Evolutionary conservation across 2,113 vertebrate species (phyloP), one percentile per base, ranked within the genome.

Genomic region (Falco punctatus): DNA sequence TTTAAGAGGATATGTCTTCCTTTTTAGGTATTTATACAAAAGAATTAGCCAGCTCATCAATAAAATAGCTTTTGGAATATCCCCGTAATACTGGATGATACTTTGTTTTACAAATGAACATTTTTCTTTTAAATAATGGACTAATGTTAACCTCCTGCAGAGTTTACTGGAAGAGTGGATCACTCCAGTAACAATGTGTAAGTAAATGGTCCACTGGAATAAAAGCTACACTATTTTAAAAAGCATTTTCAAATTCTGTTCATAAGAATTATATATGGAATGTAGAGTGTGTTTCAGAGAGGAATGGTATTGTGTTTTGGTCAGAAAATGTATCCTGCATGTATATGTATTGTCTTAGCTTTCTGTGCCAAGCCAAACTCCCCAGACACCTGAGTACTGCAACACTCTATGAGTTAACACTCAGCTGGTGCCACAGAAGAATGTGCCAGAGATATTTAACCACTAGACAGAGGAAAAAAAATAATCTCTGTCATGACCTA

Each of bases 391-490:
- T 49, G 24, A 78, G 24, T 86, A 59, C 51, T 55, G 51, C 73
- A 93, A 55, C 61, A 42, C 13, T 67, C 8, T 33, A 3, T 44
- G 72, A 87, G 62, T 75, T 93, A 95, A 89, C n/a, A 69, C 66
- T 72, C 77, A 79, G 11, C 28, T 70, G 33, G 15, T 85, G 54
- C 58, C 66, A 82, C 57, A 79, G 65, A 90, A 92, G 21, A 88
- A 92, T 64, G 40, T 84, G 38, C 40, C 55, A 58, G 79, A 90
- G 35, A 62, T 88, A 79, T 64, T 95, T 90, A 96, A 90, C 75
- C 10, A 4, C 54, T 65, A 69, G 40, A 70, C 30, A 88, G 59
- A 91, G 19, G 26, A 10, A 62, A 88, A 86, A 85, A 88, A 83
- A 48, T 6, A 32, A 32, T 32, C 35, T 81, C 77, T 92, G 64